phyloP scores from a whole-genome alignment of 1,140 invertebrate species.

The Harlomillsia oculata region DNA sequence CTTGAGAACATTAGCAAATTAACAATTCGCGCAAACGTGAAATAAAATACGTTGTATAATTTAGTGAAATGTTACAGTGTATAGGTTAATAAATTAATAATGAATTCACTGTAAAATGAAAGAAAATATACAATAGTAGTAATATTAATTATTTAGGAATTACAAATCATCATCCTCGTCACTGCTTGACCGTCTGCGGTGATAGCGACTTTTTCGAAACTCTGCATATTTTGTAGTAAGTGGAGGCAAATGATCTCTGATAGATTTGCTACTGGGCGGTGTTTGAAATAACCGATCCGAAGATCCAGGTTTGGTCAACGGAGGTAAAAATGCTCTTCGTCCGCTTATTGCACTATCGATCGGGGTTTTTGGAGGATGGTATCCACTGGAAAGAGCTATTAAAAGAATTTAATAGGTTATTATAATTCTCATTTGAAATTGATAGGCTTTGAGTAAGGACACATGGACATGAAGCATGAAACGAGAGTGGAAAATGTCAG shows the following conservation, averaged over 20 bases:
- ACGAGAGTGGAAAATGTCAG: background rate
- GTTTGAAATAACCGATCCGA: constrained; percentile 16
- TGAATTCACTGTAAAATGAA: background rate
- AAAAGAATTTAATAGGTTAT: background rate
- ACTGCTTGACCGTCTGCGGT: constrained; percentile 6
- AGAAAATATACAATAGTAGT: no score
- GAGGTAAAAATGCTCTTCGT: constrained; percentile 15
- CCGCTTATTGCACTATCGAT: background rate
- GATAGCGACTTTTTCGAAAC: constrained; percentile 13
- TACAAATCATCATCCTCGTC: constrained; percentile 14
- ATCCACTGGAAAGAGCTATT: background rate
- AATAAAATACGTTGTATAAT: no score
- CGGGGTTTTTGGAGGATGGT: background rate
- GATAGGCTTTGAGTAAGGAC: background rate
- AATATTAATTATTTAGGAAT: no score
- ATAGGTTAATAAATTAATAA: background rate
- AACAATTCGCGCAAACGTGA: no score
- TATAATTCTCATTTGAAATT: background rate
- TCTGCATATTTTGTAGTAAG: constrained; percentile 32
- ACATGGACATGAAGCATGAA: background rate
- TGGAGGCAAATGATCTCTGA: constrained; percentile 16
- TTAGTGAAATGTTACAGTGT: no score
- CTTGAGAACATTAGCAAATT: no score
- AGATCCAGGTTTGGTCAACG: constrained; percentile 14
- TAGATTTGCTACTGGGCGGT: constrained; percentile 5